These are phyloP conservation scores for Hylaeus volcanicus DNA, from an alignment of 1,140 invertebrate genomes.

Conservation along the genomic window DNA sequence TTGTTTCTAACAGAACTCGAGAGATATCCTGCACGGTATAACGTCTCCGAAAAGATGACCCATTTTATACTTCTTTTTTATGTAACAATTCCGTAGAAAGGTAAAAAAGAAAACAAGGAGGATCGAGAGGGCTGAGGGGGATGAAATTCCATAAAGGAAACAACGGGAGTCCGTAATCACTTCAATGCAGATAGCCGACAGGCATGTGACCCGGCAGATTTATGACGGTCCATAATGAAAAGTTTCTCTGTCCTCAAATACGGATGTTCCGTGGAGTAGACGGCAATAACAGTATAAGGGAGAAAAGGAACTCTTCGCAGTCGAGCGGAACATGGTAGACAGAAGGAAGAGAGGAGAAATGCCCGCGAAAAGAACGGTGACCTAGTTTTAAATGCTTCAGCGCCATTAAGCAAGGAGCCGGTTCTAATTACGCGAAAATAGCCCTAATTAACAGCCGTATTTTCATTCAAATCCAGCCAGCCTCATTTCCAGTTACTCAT, in stretches of 20 bases:
- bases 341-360: conserved; percentile 34
- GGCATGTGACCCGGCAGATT: conserved; percentile 47
- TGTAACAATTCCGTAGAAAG: neutral
- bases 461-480: conserved; percentile 60
- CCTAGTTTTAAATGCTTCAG: conserved; percentile 68
- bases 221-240: conserved; percentile 62
- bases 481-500: conserved; percentile 54
- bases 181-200: conserved; percentile 34
- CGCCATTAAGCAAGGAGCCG: conserved; percentile 67
- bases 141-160: conserved; percentile 32
- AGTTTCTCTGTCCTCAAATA: conserved; percentile 34
- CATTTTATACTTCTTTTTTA: neutral
- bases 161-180: conserved; percentile 24
- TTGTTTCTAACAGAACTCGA: neutral
- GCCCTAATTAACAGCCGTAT: conserved; percentile 75
- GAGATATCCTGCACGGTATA: neutral
- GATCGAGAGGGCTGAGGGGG: neutral
- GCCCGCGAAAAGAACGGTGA: conserved; percentile 55
- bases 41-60: neutral
- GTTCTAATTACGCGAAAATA: conserved; percentile 73
- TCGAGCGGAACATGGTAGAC: conserved; percentile 8
- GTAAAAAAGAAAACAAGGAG: neutral
- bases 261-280: conserved; percentile 32
- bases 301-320: conserved; percentile 8
- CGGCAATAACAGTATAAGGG: conserved; percentile 50